Evolutionary conservation across 2,888 invertebrate genomes (phyloP), one percentile per base, ranked within the genome.

Genomic region (Drosophila setosimentum): DNA sequence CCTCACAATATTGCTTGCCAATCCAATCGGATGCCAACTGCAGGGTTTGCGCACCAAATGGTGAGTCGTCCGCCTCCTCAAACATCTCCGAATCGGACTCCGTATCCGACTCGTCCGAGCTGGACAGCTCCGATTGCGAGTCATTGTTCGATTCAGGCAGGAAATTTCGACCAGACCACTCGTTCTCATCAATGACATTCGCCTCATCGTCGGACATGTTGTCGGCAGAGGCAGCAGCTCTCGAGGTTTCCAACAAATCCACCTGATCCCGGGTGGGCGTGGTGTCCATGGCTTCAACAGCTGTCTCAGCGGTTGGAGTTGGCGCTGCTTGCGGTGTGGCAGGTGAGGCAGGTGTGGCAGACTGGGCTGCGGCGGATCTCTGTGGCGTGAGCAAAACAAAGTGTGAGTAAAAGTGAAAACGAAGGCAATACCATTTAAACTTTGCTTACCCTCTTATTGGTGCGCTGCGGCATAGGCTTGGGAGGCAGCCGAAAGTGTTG

Each of bases 141-240:
- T 96, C 96, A 35, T 96, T 96, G 54, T 95, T 96, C 32, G 96
- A 95, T 51, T 96, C 95, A 1, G 97, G 97, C 49, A 97, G 95
- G 92, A 98, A 98, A 94, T 99, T 99, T 81, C 97, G 95, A 85
- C 98, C 98, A 0, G 98, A 98, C 97, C 98, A 98, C 92, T 98
- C 98, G 91, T 98, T 98, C 92, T 99, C 98, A 91, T 98, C 98
- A 93, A 98, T 97, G 93, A 97, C 97, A 93, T 95, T 95, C 42
- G 93, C 93, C 30, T 95, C 94, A 50, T 93, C 93, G 84, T 95
- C 95, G 2, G 95, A 95, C 89, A 95, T 94, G 62, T 94, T 94
- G 32, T 95, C 95, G 18, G 96, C 83, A 0, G 87, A 87, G 27
- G 79, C 87, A 29, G 79, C 73, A 16, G 87, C 80, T 45, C 80